Evolutionary conservation across 2,113 vertebrate species (phyloP).

Genomic region (Shinisaurus crocodilurus): DNA sequence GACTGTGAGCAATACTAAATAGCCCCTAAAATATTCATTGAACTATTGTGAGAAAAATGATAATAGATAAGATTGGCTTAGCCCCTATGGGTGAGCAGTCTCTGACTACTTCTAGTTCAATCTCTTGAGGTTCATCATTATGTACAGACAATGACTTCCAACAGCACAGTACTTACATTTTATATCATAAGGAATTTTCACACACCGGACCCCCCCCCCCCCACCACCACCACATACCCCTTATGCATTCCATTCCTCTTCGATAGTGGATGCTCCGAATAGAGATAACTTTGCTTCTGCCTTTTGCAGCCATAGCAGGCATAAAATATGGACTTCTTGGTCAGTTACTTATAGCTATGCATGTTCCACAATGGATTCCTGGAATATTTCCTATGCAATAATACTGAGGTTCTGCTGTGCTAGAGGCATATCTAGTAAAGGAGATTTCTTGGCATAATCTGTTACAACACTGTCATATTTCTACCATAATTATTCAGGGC

Average conservation of each 20-base stretch:
- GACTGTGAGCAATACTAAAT: background rate
- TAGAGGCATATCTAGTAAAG: background rate
- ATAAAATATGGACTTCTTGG: background rate
- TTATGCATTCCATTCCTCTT: background rate
- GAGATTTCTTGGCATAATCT: background rate
- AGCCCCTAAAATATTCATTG: background rate
- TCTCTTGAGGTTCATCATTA: background rate
- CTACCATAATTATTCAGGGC: background rate
- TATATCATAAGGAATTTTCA: background rate
- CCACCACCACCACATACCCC: background rate
- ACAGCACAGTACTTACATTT: background rate
- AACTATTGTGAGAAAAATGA: background rate
- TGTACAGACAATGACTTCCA: background rate
- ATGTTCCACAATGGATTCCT: background rate
- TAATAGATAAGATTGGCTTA: background rate
- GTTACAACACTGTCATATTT: background rate
- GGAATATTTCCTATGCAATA: background rate
- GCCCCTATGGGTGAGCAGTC: background rate
- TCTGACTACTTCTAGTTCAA: background rate
- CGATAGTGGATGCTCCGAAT: background rate
- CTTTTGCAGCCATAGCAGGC: background rate
- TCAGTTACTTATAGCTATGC: background rate
- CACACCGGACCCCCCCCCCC: background rate
- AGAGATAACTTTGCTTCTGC: background rate
- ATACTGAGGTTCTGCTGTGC: background rate